Base-by-base conservation (phyloP, 2,888 invertebrate genomes). In the Tenthredo scrophulariae region DNA sequence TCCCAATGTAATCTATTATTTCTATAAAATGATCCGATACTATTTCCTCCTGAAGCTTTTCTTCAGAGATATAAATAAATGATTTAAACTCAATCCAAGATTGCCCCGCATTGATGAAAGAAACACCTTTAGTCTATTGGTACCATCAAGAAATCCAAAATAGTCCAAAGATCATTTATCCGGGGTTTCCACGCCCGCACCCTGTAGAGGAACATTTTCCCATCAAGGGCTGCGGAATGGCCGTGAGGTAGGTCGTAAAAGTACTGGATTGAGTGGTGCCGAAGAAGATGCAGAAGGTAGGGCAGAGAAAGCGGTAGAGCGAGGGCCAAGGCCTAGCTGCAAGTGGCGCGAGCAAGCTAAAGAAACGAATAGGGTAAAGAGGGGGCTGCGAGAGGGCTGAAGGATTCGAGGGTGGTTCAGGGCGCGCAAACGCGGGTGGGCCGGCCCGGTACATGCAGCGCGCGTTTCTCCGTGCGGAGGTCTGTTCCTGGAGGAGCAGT, bases 401-500 rank as follows among this genome's bases (percentile, higher is more conserved):
- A 43, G 65, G 67, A 46, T 67, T 83, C 67, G 43, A 40, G 62
- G 83, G 46, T 83, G 43, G 83, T 70, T 70, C 67, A 46, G 70
- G 83, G 65, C 80, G 83, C 83, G 83, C 83, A 83, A 67, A 67
- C 83, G 43, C 83, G 43, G 83, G 67, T 83, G 67, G 70, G 80
- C 80, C 46, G 46, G 33, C 46, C 82, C 65, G 83, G 67, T 43
- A 65, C 33, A 50, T 33, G 83, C 65, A 70, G 83, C 83, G 83
- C 83, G 83, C 83, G 83, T 67, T 83, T 40, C 83, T 83, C 67
- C 67, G 83, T 37, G 83, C 83, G 67, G 29, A 67, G 40, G 46
- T 83, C 67, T 50, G 83, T 70, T 83, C 70, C 70, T 70, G 83
- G 65, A 43, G 70, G 50, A 50, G 67, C 83, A 58, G 83, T n/a